Conservation (phyloP, 2,113 vertebrate species). For the Dunckerocampus dactyliophorus region DNA sequence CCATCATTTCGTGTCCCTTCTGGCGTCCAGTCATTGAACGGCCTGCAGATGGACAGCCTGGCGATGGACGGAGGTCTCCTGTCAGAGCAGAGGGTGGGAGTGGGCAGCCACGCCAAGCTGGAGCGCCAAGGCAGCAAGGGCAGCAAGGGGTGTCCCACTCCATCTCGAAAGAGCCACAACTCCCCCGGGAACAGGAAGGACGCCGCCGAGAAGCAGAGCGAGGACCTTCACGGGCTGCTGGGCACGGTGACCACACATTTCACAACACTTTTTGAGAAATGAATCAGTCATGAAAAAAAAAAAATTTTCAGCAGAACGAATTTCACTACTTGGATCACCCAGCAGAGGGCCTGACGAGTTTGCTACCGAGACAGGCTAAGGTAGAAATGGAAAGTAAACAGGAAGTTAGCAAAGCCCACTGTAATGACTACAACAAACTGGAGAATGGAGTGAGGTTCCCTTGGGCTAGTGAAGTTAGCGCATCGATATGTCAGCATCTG, state of each 20-base stretch:
- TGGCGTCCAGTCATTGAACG: conserved; percentile 78
- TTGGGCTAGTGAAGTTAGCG: no score
- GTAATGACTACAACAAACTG: no score
- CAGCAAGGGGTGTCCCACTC: conserved; percentile 67
- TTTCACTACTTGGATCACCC: no score
- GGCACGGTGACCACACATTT: conserved; percentile 40
- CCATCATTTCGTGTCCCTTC: neutral
- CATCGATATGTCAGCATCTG: no score
- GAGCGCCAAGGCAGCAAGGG: conserved; percentile 80
- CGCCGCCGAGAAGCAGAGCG: conserved; percentile 75
- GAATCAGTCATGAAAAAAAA: no score
- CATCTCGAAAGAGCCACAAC: conserved; percentile 73
- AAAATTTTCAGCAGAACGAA: no score
- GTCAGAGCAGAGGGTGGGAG: conserved; percentile 68
- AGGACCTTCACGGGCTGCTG: conserved; percentile 71
- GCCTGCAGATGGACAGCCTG: conserved; percentile 88
- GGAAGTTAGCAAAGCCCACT: no score
- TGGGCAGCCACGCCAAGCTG: conserved; percentile 80
- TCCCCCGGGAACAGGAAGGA: conserved; percentile 69
- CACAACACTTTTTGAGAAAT: neutral
- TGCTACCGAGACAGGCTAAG: no score
- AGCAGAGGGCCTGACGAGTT: no score
- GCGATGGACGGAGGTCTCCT: conserved; percentile 51
- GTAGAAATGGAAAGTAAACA: no score
- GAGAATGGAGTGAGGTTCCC: no score